These are phyloP conservation scores for Acanthosoma haemorrhoidale DNA, from an alignment of 2,888 invertebrate species.

Conservation along the genomic window DNA sequence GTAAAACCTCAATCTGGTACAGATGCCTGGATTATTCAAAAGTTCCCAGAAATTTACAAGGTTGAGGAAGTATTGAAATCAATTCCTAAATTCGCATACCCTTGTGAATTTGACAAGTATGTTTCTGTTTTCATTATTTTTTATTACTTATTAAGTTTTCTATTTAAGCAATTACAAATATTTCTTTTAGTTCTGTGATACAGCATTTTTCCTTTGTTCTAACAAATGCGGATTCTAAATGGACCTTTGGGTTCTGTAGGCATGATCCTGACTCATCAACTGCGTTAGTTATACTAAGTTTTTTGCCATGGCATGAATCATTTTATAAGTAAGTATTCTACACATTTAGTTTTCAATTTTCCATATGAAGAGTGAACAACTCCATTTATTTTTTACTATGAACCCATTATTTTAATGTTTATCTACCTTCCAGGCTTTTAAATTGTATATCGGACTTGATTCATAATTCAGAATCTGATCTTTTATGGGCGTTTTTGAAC, in stretches of 20 bases:
- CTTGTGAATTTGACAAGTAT: constrained; percentile 72
- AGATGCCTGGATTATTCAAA: constrained; percentile 68
- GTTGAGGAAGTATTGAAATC: constrained; percentile 80
- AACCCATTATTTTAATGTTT: not conserved
- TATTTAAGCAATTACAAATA: constrained; percentile 40
- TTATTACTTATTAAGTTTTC: not conserved
- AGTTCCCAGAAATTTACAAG: constrained; percentile 76
- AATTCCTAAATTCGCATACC: constrained; percentile 88
- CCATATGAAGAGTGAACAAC: no score
- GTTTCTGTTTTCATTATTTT: constrained; percentile 43
- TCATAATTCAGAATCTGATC: constrained; percentile 54
- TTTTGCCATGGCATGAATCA: constrained; percentile 93
- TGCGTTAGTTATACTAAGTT: constrained; percentile 77
- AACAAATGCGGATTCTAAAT: constrained; percentile 90
- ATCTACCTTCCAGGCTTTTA: constrained; percentile 57
- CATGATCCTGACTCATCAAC: constrained; percentile 86
- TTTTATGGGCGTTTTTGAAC: constrained; percentile 59
- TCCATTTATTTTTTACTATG: not conserved
- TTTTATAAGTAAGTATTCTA: constrained; percentile 72
- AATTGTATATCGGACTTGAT: constrained; percentile 75
- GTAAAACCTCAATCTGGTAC: constrained; percentile 58
- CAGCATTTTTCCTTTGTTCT: constrained; percentile 96
- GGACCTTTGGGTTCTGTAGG: constrained; percentile 95
- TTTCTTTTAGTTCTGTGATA: constrained; percentile 72
- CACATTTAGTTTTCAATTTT: no score